phyloP scores from a whole-genome alignment of 1,140 invertebrate genomes.

The Periplaneta americana region DNA sequence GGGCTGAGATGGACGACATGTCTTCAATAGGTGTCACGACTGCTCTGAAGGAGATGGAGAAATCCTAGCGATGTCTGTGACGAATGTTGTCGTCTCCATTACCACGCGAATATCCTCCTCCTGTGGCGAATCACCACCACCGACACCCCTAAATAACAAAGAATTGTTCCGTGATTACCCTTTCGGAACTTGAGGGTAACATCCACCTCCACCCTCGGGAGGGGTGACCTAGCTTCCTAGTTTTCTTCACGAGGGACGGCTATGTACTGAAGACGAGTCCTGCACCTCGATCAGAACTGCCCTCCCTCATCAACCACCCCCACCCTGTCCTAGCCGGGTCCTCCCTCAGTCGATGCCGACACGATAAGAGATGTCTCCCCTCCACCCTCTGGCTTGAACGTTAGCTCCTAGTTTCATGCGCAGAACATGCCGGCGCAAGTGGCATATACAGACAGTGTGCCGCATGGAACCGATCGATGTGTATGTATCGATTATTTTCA shows the following conservation, averaged over 20 bases:
- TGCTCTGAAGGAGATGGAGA: not conserved
- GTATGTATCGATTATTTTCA: not conserved
- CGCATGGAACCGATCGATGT: not conserved
- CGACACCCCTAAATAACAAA: not conserved
- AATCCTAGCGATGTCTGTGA: not conserved
- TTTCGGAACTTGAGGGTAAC: not conserved
- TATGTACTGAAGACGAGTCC: not conserved
- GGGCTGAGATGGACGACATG: constrained; percentile 52
- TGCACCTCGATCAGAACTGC: not conserved
- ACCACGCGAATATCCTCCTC: not conserved
- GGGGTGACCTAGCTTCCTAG: not conserved
- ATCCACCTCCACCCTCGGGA: not conserved
- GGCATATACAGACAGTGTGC: not conserved
- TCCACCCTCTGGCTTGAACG: not conserved
- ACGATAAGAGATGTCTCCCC: not conserved
- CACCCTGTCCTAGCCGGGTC: not conserved
- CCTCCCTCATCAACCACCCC: not conserved
- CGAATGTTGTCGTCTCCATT: not conserved
- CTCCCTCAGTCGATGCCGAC: not conserved
- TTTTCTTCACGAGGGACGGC: not conserved
- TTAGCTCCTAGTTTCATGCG: too few relatives aligned
- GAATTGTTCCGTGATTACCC: not conserved
- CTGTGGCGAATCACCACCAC: not conserved
- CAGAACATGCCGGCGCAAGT: not conserved
- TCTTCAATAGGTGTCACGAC: constrained; percentile 1